A percentile compares a stretch with the other conserved stretches of the same genome.
Conservation (phyloP, 1,140 invertebrate genomes). For the Mizuhopecten yessoensis region DNA sequence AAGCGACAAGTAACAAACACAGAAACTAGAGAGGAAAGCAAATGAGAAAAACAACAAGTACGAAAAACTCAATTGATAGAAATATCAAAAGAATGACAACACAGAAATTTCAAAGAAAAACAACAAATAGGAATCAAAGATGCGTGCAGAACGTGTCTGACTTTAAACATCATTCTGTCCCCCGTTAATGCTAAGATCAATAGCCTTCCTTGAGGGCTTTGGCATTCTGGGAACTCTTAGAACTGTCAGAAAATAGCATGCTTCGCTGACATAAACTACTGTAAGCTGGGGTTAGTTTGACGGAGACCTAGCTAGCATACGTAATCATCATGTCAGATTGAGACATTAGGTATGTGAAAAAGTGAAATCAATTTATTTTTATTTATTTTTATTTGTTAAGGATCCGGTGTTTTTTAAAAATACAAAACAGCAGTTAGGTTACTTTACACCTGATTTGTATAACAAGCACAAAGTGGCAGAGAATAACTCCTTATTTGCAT, state of each 20-base stretch:
- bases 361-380: no score
- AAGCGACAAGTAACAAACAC: neutral
- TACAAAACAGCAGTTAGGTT: no score
- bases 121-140: neutral
- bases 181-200: neutral
- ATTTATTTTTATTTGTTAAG: no score
- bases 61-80: neutral
- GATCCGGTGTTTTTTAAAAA: no score
- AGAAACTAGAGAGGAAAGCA: neutral
- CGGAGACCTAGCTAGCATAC: neutral
- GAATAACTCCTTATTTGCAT: no score
- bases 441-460: no score
- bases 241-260: conserved; percentile 17
- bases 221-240: neutral
- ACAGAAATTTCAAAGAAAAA: neutral
- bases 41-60: neutral
- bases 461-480: no score
- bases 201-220: neutral
- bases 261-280: neutral
- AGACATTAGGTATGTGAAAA: no score
- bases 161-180: neutral
- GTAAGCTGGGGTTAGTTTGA: neutral
- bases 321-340: neutral
- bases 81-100: neutral
- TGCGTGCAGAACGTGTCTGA: neutral